Conservation (phyloP, 2,888 invertebrate species). For the Acleris emargana region DNA sequence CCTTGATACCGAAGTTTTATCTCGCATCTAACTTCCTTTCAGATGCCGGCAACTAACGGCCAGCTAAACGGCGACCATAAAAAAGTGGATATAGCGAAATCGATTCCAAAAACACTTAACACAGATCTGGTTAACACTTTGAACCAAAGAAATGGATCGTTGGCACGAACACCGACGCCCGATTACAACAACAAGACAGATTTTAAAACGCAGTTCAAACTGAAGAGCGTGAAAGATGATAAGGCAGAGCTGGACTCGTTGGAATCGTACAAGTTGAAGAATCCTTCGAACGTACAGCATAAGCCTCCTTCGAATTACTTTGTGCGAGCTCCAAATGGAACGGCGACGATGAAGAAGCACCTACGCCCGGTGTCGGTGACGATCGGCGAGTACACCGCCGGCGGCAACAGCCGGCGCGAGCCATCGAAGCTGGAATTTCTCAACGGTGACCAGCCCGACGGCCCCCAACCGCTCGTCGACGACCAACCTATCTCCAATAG, state of each 20-base stretch:
- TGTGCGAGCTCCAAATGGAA: constrained; percentile 81
- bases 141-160: constrained; percentile 62
- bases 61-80: constrained; percentile 62
- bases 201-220: constrained; percentile 47
- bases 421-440: constrained; percentile 90
- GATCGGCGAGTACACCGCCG: constrained; percentile 87
- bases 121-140: constrained; percentile 55
- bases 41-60: constrained; percentile 71
- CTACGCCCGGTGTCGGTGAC: constrained; percentile 87
- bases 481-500: constrained; percentile 85
- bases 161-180: constrained; percentile 70
- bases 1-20: constrained; percentile 34
- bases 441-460: constrained; percentile 70
- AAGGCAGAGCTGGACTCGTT: constrained; percentile 89
- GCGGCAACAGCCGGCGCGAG: constrained; percentile 80
- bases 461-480: constrained; percentile 61
- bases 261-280: constrained; percentile 89
- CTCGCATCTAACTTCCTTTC: constrained; percentile 36
- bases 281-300: constrained; percentile 84
- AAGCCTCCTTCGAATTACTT: constrained; percentile 89
- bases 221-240: constrained; percentile 72
- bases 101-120: constrained; percentile 46
- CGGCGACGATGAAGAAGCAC: constrained; percentile 83
- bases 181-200: constrained; percentile 66
- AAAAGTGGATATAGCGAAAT: constrained; percentile 47